A percentile compares a stretch with the other conserved stretches of the same genome.
phyloP scores from a whole-genome alignment of 1,140 invertebrate species.

The Delia radicum region DNA sequence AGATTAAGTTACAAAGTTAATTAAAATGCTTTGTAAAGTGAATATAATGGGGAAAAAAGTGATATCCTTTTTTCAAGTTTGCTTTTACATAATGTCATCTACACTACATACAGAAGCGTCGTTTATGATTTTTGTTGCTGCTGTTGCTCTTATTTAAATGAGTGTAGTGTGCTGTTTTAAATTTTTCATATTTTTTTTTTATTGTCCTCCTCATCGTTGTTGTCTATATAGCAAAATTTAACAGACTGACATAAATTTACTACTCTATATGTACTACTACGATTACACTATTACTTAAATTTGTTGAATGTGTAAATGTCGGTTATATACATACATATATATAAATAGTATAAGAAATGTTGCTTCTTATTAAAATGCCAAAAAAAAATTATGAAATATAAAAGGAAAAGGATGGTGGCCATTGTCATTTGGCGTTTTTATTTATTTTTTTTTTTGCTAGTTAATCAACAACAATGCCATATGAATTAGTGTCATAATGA shows the following conservation, averaged over 20 bases:
- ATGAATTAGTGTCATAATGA: slow-evolving; percentile 10
- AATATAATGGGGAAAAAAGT: slow-evolving; percentile 7
- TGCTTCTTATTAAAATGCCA: too few species aligned
- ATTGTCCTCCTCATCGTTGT: not conserved
- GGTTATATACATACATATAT: too few species aligned
- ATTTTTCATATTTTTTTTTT: not conserved
- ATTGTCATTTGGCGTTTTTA: slow-evolving; percentile 10
- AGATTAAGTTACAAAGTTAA: too few species aligned
- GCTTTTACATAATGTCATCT: slow-evolving; percentile 17
- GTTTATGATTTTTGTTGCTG: slow-evolving; percentile 18
- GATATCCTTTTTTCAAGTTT: slow-evolving; percentile 2
- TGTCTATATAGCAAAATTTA: not conserved
- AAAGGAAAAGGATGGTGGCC: slow-evolving; percentile 1
- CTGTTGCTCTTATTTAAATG: not conserved
- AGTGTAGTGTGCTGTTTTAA: not conserved
- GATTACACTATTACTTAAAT: not conserved
- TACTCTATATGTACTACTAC: not conserved
- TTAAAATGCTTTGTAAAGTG: too few species aligned
- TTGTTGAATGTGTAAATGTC: not conserved
- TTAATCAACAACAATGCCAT: not conserved
- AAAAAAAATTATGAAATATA: too few species aligned
- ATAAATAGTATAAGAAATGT: too few species aligned
- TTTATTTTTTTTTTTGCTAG: too few species aligned
- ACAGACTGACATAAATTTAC: not conserved
- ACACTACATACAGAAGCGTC: not conserved